Conservation (phyloP, 1,140 invertebrate genomes). For the Paralvinella palmiformis region DNA sequence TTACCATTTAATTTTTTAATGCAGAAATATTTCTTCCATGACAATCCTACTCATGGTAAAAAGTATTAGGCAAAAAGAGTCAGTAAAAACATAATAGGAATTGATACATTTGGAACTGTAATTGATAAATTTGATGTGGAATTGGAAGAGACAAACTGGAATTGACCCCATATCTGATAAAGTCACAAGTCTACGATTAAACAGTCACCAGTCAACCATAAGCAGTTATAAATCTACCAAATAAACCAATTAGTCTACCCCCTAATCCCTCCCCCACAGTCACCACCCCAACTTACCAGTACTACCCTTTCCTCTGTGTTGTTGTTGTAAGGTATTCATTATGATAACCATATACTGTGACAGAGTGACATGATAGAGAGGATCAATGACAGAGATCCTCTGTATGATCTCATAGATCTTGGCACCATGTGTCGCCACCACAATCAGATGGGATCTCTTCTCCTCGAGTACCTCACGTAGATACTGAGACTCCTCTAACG, state of each 20-base stretch:
- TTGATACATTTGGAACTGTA: no score
- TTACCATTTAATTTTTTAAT: no score
- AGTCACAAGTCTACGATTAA: no score
- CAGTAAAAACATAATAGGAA: no score
- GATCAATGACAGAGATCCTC: slow-evolving; percentile 32
- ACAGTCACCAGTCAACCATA: no score
- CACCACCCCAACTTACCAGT: slow-evolving; percentile 28
- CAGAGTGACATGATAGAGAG: slow-evolving; percentile 42
- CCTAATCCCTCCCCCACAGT: neutral
- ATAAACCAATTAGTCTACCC: neutral
- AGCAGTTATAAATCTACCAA: no score
- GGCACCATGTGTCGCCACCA: slow-evolving; percentile 38
- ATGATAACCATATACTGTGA: slow-evolving; percentile 41
- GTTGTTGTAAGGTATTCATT: slow-evolving; percentile 27
- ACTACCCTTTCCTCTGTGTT: slow-evolving; percentile 42
- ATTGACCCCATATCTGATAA: no score
- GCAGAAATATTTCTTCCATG: no score
- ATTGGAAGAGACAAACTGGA: no score
- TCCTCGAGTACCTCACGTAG: slow-evolving; percentile 42
- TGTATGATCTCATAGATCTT: slow-evolving; percentile 42
- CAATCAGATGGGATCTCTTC: slow-evolving; percentile 40
- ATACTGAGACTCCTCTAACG: slow-evolving; percentile 17
- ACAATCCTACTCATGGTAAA: no score
- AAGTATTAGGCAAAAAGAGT: no score
- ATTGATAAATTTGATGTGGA: no score